Conservation (phyloP, 2,888 invertebrate genomes). For the Conistra vaccinii region DNA sequence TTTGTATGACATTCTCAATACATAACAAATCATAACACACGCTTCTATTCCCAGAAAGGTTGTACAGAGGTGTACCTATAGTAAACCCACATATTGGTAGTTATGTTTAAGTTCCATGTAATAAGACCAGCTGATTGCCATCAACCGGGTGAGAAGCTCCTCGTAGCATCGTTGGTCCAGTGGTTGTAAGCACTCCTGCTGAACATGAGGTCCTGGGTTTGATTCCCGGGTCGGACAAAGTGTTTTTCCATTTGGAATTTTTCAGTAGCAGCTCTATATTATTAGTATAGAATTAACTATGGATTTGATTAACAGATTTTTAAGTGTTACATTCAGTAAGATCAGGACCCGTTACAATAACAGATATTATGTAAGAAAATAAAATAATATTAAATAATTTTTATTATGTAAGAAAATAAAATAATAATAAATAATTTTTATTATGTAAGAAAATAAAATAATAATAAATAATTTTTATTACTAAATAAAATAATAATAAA, state of each 20-base stretch:
- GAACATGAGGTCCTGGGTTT: background rate
- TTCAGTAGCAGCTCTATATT: background rate
- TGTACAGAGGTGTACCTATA: too few species aligned
- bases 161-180: background rate
- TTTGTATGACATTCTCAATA: background rate
- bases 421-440: too few species aligned
- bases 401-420: too few species aligned
- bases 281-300: background rate
- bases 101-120: background rate
- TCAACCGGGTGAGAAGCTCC: background rate
- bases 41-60: too few species aligned
- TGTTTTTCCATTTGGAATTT: background rate
- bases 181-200: background rate
- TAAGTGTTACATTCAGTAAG: background rate
- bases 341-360: too few species aligned
- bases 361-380: background rate
- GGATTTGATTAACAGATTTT: background rate
- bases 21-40: too few species aligned
- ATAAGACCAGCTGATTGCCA: background rate
- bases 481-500: too few species aligned
- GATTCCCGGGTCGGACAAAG: background rate
- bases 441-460: background rate
- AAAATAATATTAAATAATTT: background rate
- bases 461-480: too few species aligned
- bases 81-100: background rate